Base-by-base conservation (phyloP, 2,888 invertebrate species). In the Tipula helvola region DNA sequence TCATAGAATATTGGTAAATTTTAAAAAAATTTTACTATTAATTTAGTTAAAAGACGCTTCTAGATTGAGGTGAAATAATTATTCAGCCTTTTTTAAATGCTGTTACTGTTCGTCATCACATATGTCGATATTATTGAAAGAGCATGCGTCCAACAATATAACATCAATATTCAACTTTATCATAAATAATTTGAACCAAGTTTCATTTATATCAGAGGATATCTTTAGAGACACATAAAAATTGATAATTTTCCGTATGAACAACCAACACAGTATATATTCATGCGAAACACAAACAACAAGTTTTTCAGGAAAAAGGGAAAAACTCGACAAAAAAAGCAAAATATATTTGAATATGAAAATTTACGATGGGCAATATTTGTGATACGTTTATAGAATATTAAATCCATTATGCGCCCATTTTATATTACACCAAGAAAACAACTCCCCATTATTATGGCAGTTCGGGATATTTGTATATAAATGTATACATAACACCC, bases 301-400 rank as follows among this genome's bases (percentile, higher is more conserved):
- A 71, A 71, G 28, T 57, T 0, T 16, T 16, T 7, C 10, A 28
- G 71, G 71, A 71, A 28, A 71, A 71, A 3, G 28, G 28, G 71
- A 57, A 71, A 71, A 71, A 71, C 71, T 28, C 71, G n/a, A 52
- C 52, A 52, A 13, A 52, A 4, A 16, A 28, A 13, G 18, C 7
- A 18, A 57, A 57, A 71, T 71, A 71, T 71, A 85, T 85, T 85
- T 85, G 85, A 85, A 85, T 85, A 85, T 85, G 41, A 85, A 85
- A 85, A 85, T 85, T 85, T 85, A 85, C 85, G 85, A 85, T 85
- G 85, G 85, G 85, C 85, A 85, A 85, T 85, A 85, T 85, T 42
- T 42, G 41, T 18, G 85, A n/a, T 85, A 85, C 85, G 85, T 85
- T 85, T 85, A 42, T 85, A 18, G 85, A 39, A 85, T 85, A 71